Percentiles rank a stretch among this genome's conserved stretches.
Conservation (phyloP, 2,113 vertebrate genomes). For the Herpailurus yagouaroundi region DNA sequence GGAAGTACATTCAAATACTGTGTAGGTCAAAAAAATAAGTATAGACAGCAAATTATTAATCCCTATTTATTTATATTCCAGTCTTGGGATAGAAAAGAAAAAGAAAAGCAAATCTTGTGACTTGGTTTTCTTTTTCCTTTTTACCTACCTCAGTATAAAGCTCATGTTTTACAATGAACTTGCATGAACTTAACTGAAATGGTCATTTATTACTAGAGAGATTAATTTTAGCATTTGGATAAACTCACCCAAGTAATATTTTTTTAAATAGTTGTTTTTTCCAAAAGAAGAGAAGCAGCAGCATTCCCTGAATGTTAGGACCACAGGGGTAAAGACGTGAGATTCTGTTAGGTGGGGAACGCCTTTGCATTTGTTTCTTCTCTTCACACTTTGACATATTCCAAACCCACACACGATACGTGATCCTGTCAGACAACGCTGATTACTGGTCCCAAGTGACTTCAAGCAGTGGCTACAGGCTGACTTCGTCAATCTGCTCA, state of each 20-base stretch:
- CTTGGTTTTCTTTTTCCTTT: background rate
- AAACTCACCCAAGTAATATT: background rate
- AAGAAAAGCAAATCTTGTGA: background rate
- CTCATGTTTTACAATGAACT: background rate
- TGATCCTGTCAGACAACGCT: constrained; percentile 57
- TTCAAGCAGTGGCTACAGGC: constrained; percentile 61
- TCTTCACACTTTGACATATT: constrained; percentile 52
- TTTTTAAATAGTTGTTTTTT: background rate
- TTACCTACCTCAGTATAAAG: background rate
- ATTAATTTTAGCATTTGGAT: background rate
- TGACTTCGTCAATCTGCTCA: constrained; percentile 72
- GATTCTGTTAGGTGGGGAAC: constrained; percentile 33
- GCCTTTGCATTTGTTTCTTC: constrained; percentile 38
- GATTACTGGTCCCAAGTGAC: constrained; percentile 71
- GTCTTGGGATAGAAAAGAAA: background rate
- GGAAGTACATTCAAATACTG: background rate
- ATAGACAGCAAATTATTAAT: background rate
- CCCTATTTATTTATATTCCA: background rate
- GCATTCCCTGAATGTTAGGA: background rate
- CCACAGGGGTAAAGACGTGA: background rate
- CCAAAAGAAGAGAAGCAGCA: background rate
- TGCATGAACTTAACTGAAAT: background rate
- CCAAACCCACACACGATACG: constrained; percentile 49
- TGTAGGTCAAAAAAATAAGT: background rate
- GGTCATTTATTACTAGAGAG: background rate